phyloP scores from a whole-genome alignment of 2,888 invertebrate genomes.

The Cordilura impudica region DNA sequence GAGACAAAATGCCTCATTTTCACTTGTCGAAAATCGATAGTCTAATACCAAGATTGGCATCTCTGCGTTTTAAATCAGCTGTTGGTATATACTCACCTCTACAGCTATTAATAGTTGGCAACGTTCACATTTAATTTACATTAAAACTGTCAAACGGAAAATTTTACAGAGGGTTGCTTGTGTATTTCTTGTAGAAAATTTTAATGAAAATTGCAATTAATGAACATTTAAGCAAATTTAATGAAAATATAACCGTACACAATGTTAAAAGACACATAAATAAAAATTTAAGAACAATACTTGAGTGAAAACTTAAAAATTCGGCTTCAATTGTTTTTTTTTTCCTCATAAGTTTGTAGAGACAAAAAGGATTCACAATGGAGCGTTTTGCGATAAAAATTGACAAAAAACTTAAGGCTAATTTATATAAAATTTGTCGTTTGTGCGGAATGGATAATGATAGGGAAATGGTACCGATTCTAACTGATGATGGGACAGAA shows the following conservation, averaged over 20 bases:
- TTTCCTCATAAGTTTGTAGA: slow-evolving; percentile 17
- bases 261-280: slow-evolving; percentile 38
- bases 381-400: slow-evolving; percentile 75
- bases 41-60: not conserved
- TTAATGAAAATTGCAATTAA: slow-evolving; percentile 15
- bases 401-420: slow-evolving; percentile 74
- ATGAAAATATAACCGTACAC: slow-evolving; percentile 28
- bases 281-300: slow-evolving; percentile 1
- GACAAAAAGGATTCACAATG: slow-evolving; percentile 49
- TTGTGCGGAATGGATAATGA: slow-evolving; percentile 77
- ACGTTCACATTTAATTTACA: slow-evolving; percentile 46
- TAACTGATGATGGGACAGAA: slow-evolving; percentile 52
- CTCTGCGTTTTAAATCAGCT: slow-evolving; percentile 18
- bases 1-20: no score
- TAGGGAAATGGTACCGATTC: slow-evolving; percentile 73
- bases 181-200: slow-evolving; percentile 58
- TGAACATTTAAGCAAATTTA: slow-evolving; percentile 27
- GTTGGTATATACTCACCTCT: slow-evolving; percentile 7
- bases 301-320: slow-evolving; percentile 12
- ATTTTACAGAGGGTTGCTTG: slow-evolving; percentile 57
- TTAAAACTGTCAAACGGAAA: slow-evolving; percentile 54
- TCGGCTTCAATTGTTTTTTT: slow-evolving; percentile 6
- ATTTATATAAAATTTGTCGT: slow-evolving; percentile 77
- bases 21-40: slow-evolving; percentile 28
- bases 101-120: slow-evolving; percentile 22